Evolutionary conservation across 2,888 invertebrate species (phyloP), one percentile per base, ranked within the genome.

Genomic region (Crioceris asparagi): DNA sequence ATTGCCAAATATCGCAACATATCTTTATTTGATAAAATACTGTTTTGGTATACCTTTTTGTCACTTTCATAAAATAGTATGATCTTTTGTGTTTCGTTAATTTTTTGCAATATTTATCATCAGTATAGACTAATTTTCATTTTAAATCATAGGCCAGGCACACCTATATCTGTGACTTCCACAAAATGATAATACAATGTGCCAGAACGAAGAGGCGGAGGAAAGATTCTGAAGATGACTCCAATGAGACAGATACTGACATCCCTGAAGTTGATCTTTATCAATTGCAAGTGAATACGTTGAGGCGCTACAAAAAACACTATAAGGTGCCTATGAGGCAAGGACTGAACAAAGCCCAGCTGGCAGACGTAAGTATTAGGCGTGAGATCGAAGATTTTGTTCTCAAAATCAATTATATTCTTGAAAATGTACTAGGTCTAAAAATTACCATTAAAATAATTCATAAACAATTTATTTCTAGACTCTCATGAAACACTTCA

Each of bases 151-250:
- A 91, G 91, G 91, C 88, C 25, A 77, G 85, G 52, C 94, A 96
- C 61, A 90, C 86, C 53, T 94, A 96, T 62, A 96, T 96, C 55
- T 96, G 96, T 67, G 96, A 96, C 61, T 82, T 83, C 59, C 96
- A 96, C 66, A 96, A 96, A 67, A 82, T 83, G 61, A 83, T 93
- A 58, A 96, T 96, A 52, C 94, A 94, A 62, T 87, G 86, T 63
- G 90, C 92, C n/a, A 75, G 94, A 50, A 85, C 85, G 11, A 92
- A 92, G 61, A 80, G 92, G 42, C 72, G 90, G 52, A 77, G 87
- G 45, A 90, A 91, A 62, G 93, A 94, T 61, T 92, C 92, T 0
- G 92, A 90, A 56, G 92, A 92, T 55, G 93, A 93, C 54, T 87
- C 90, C 46, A 90, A 87, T 56, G 92, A 92, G 59, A 85, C 83